Evolutionary conservation across 2,888 invertebrate genomes (phyloP).

Genomic region (Caradrina clavipalpis): DNA sequence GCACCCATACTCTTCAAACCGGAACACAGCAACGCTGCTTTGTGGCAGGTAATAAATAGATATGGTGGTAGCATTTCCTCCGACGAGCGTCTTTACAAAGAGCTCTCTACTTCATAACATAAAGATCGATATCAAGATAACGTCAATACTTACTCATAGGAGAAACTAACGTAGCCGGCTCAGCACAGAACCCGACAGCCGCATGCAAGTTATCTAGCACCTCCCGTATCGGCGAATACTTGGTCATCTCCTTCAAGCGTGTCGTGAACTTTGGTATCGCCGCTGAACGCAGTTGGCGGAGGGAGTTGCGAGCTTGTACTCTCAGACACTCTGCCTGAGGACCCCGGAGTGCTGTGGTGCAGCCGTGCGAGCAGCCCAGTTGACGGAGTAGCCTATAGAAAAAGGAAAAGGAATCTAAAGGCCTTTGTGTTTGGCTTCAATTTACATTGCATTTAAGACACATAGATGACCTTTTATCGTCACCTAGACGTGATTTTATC

Average conservation of each 20-base stretch:
- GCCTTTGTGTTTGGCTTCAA: too few relatives aligned
- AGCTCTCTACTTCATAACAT: too few relatives aligned
- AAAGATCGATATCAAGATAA: not conserved
- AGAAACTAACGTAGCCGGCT: slow-evolving; percentile 96
- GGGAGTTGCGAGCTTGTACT: slow-evolving; percentile 93
- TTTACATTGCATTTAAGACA: too few relatives aligned
- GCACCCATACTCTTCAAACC: too few relatives aligned
- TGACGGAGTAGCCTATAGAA: slow-evolving; percentile 94
- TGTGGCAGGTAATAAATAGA: too few relatives aligned
- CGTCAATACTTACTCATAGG: slow-evolving; percentile 94
- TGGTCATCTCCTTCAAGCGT: slow-evolving; percentile 94
- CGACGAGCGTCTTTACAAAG: too few relatives aligned
- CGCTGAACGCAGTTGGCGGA: slow-evolving; percentile 94
- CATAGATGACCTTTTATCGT: too few relatives aligned
- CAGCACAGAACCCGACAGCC: slow-evolving; percentile 98
- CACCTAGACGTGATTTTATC: too few relatives aligned
- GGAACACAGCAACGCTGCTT: too few relatives aligned
- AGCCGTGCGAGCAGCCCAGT: slow-evolving; percentile 98
- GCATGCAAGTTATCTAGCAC: slow-evolving; percentile 98
- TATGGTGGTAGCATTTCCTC: too few relatives aligned
- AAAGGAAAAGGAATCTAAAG: not conserved
- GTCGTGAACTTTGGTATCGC: slow-evolving; percentile 88
- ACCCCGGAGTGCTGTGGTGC: slow-evolving; percentile 95
- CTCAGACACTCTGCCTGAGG: slow-evolving; percentile 97
- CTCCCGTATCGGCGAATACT: slow-evolving; percentile 94